phyloP scores from a whole-genome alignment of 2,113 vertebrate species.

The Plotosus lineatus region DNA sequence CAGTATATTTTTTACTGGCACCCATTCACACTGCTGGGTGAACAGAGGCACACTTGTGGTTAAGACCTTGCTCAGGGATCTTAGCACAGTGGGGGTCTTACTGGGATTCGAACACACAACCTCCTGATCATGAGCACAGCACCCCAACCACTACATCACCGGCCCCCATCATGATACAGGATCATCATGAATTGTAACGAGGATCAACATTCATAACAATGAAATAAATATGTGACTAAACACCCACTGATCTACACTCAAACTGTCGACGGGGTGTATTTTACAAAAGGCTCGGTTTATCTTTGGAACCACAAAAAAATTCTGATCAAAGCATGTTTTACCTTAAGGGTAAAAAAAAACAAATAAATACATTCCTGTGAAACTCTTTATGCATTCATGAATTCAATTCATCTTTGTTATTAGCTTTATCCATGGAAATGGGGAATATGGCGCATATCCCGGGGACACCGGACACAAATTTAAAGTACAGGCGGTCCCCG shows the following conservation, averaged over 20 bases:
- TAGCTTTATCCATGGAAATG: neutral
- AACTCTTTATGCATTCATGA: neutral
- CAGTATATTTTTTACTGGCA: no score
- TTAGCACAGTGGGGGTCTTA: no score
- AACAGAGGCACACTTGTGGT: no score
- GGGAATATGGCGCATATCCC: neutral
- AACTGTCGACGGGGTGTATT: neutral
- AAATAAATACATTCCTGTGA: neutral
- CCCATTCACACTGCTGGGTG: no score
- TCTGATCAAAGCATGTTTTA: neutral
- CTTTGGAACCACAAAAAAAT: neutral
- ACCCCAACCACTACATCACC: no score
- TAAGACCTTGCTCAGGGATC: no score
- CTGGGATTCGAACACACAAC: no score
- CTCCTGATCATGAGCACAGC: no score
- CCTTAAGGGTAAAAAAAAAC: neutral
- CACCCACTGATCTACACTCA: neutral
- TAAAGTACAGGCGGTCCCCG: no score
- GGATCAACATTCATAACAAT: constrained; percentile 1
- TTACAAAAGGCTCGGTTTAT: neutral
- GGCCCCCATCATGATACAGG: no score
- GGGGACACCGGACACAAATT: neutral
- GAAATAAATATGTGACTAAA: constrained; percentile 16
- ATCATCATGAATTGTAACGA: no score
- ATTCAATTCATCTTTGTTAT: neutral